Base-by-base conservation (phyloP, 1,140 invertebrate genomes). In the Eubasilissa regina region DNA sequence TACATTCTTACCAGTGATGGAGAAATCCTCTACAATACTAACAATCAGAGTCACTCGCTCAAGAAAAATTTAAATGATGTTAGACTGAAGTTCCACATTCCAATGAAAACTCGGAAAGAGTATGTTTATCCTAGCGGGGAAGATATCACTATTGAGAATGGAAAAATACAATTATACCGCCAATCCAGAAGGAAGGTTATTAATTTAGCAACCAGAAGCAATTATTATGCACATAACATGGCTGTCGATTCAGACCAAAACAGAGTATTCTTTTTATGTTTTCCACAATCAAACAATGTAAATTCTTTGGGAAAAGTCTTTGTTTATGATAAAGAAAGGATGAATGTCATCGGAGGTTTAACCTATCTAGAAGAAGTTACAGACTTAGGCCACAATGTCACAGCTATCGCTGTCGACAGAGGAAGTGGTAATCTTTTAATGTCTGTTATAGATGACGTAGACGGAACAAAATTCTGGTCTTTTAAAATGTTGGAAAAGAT, bases 401-500 rank as follows among this genome's bases (percentile, higher is more conserved):
- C 55, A 0, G 51, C 73, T 0, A 35, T 75, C 4, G 19, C 73
- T 12, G 13, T 75, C 0, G 73, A 75, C 13, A 25, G 44, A 17
- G 0, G 4, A 58, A 58, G 11, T 12, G 55, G 55, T 3, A 75
- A 75, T 17, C 6, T 75, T 21, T 10, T 58, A 0, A 55, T 75
- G 11, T 75, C 51, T 17, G 19, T 45, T 12, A 43, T 10, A 1
- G 53, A 58, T 9, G 35, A 45, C 13, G 11, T 13, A 19, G 53
- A 58, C 11, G 55, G 45, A 9, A 13, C 12, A 1, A 35, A 25
- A 11, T 75, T 75, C 43, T 58, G 55, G 55, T 44, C 51, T 0
- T 45, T 75, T 11, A 44, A 75, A 58, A 58, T 17, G 17, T 17
- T 75, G 73, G 51, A 73, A 21, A 73, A 73, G 21, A 73, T 73